Conservation (phyloP, 2,113 vertebrate genomes). For the Ageneiosus marmoratus region DNA sequence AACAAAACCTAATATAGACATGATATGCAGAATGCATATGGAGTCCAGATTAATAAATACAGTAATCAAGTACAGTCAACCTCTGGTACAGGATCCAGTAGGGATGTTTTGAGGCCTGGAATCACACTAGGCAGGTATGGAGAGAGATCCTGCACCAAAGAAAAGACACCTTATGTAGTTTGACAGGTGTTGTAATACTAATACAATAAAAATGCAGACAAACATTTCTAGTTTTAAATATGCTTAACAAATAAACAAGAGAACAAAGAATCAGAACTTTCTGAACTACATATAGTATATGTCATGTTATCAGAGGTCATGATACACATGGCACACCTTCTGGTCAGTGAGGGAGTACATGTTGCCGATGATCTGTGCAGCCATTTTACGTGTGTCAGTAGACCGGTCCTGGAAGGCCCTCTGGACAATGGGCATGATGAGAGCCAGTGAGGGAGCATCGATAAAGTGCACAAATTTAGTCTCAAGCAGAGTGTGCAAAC, state of each 20-base stretch:
- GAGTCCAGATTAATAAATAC: neutral
- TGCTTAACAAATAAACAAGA: neutral
- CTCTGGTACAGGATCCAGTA: conserved; percentile 96
- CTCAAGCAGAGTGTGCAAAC: conserved; percentile 93
- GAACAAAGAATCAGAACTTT: neutral
- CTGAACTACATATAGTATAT: neutral
- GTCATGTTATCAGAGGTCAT: neutral
- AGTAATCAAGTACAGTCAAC: conserved; percentile 59
- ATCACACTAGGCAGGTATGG: conserved; percentile 96
- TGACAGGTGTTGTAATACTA: neutral
- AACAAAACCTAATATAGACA: neutral
- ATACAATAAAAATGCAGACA: neutral
- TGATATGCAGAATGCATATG: neutral
- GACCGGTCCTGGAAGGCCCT: conserved; percentile 97
- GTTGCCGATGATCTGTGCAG: conserved; percentile 98
- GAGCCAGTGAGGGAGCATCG: conserved; percentile 92
- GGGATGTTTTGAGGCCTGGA: conserved; percentile 91
- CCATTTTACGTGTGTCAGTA: conserved; percentile 98
- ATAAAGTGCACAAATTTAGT: conserved; percentile 99
- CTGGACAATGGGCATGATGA: conserved; percentile 99
- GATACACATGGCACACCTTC: conserved; percentile 86
- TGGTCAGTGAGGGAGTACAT: conserved; percentile 99
- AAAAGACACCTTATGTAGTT: neutral
- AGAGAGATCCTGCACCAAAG: conserved; percentile 84
- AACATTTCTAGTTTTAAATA: neutral